Conservation (phyloP, 64 coral and sea anemone genomes). For the Astreopora myriophthalma region DNA sequence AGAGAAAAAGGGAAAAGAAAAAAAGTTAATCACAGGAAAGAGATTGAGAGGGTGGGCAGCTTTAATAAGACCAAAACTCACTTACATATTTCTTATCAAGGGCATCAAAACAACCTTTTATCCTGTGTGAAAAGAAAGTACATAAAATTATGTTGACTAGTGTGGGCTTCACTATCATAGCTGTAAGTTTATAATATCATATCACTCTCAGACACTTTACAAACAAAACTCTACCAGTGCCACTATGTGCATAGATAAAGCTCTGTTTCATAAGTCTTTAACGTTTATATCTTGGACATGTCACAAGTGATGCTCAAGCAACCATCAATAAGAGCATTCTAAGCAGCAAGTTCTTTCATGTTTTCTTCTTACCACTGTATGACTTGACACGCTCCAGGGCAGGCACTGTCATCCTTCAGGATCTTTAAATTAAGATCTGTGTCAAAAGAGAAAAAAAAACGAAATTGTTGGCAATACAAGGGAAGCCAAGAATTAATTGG, state of each 20-base stretch:
- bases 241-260: too few relatives aligned
- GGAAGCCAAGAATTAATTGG: too few relatives aligned
- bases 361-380: constrained; percentile 82
- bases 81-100: constrained; percentile 84
- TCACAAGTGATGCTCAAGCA: too few relatives aligned
- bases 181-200: neutral
- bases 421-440: constrained; percentile 94
- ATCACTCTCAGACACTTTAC: too few relatives aligned
- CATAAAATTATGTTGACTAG: neutral
- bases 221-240: too few relatives aligned
- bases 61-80: neutral
- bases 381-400: constrained; percentile 91
- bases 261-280: neutral
- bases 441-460: neutral
- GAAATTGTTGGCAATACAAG: neutral
- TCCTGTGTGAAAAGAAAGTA: constrained; percentile 2
- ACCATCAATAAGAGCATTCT: too few relatives aligned
- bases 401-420: constrained; percentile 92
- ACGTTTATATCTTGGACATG: neutral
- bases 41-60: neutral
- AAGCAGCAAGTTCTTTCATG: too few relatives aligned
- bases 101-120: constrained; percentile 79
- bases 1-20: constrained; percentile 21
- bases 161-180: neutral
- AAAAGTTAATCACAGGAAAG: neutral